These are phyloP conservation scores for Penaeus chinensis DNA, from an alignment of 1,140 invertebrate genomes.

Conservation along the genomic window DNA sequence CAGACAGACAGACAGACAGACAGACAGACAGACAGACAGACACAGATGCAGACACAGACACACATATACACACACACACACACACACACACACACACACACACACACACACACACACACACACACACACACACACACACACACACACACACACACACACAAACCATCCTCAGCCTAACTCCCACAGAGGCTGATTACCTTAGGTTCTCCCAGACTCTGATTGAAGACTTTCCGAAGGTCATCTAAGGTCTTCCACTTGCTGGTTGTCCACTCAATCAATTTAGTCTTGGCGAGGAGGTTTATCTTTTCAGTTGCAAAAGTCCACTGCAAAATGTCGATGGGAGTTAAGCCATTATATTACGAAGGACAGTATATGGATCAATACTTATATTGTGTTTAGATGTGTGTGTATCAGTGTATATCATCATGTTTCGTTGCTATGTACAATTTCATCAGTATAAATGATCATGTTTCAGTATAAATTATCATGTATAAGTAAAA, in stretches of 20 bases:
- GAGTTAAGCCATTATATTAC: neutral
- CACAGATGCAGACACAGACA: neutral
- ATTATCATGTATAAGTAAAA: too few relatives aligned
- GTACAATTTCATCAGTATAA: too few relatives aligned
- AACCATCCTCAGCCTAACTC: too few relatives aligned
- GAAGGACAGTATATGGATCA: too few relatives aligned
- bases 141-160: neutral
- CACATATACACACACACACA: neutral
- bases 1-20: too few relatives aligned
- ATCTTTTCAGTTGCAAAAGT: conserved; percentile 69
- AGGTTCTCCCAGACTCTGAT: conserved; percentile 66
- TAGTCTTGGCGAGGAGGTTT: conserved; percentile 67
- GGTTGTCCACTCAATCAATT: conserved; percentile 67
- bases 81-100: too few relatives aligned
- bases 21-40: neutral
- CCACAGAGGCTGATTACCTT: conserved; percentile 25
- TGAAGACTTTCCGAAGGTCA: conserved; percentile 68
- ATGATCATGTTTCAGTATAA: too few relatives aligned
- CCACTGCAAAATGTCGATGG: conserved; percentile 67
- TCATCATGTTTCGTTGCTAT: too few relatives aligned
- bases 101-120: too few relatives aligned
- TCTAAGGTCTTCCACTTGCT: conserved; percentile 69
- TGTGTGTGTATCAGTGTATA: too few relatives aligned
- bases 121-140: too few relatives aligned
- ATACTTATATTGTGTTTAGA: too few relatives aligned